phyloP scores from a whole-genome alignment of 2,888 invertebrate species.

The Drosophila aldrichi region DNA sequence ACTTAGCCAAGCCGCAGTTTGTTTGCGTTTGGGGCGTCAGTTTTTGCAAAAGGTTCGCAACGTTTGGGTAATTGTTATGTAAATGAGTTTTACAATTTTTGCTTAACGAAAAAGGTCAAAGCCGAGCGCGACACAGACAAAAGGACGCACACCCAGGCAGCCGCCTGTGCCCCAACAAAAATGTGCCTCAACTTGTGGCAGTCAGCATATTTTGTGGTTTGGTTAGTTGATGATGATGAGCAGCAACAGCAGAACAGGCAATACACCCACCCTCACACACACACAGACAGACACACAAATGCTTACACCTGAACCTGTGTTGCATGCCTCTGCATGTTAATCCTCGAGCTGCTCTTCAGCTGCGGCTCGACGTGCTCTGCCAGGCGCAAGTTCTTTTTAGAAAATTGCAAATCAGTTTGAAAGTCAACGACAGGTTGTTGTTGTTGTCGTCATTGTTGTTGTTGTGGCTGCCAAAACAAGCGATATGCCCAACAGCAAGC shows the following conservation, averaged over 20 bases:
- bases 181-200: slow-evolving; percentile 49
- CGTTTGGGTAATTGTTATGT: slow-evolving; percentile 76
- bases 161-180: slow-evolving; percentile 23
- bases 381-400: slow-evolving; percentile 69
- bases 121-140: slow-evolving; percentile 36
- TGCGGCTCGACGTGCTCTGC: slow-evolving; percentile 17
- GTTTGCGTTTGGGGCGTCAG: slow-evolving; percentile 18
- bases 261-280: slow-evolving; percentile 1
- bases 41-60: slow-evolving; percentile 48
- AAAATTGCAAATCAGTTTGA: slow-evolving; percentile 80
- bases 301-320: slow-evolving; percentile 17
- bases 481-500: slow-evolving; percentile 26
- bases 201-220: slow-evolving; percentile 64
- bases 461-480: slow-evolving; percentile 50
- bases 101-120: slow-evolving; percentile 72
- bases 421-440: slow-evolving; percentile 76
- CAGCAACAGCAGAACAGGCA: slow-evolving; percentile 2
- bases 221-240: slow-evolving; percentile 36
- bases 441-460: slow-evolving; percentile 57
- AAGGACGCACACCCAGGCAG: slow-evolving; percentile 15
- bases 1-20: slow-evolving; percentile 32
- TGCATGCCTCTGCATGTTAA: slow-evolving; percentile 61
- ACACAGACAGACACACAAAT: background rate
- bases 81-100: slow-evolving; percentile 80
- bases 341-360: slow-evolving; percentile 33